A percentile compares a stretch with the other conserved stretches of the same genome.
Evolutionary conservation across 2,888 invertebrate species (phyloP).

Genomic region (Ormia ochracea): DNA sequence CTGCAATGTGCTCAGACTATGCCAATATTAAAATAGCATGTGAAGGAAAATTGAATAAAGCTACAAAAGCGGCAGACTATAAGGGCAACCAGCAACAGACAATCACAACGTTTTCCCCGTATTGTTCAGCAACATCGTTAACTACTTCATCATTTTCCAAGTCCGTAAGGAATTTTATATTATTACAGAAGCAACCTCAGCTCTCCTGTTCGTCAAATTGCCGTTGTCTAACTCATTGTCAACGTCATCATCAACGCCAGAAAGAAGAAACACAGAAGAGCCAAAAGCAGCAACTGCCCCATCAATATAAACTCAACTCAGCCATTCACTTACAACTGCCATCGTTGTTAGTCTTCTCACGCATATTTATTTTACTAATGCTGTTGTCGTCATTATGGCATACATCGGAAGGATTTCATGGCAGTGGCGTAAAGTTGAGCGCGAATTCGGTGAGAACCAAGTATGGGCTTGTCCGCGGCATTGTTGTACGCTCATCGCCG

Average conservation of each 20-base stretch:
- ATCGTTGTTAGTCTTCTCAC: conserved; percentile 46
- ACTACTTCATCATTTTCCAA: conserved; percentile 37
- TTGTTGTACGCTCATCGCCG: conserved; percentile 87
- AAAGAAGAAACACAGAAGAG: background rate
- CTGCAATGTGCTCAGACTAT: background rate
- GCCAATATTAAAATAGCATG: conserved; percentile 24
- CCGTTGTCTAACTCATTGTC: conserved; percentile 22
- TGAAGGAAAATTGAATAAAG: conserved; percentile 27
- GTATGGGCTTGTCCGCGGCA: conserved; percentile 91
- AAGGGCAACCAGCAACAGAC: conserved; percentile 31
- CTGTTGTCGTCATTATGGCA: conserved; percentile 69
- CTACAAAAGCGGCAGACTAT: conserved; percentile 48
- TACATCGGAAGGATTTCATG: conserved; percentile 71
- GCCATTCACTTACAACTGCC: conserved; percentile 34
- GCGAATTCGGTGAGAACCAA: conserved; percentile 88
- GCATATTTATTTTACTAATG: conserved; percentile 68
- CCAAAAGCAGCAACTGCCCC: background rate
- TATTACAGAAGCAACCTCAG: conserved; percentile 2
- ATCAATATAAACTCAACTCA: background rate
- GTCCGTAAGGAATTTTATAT: conserved; percentile 32
- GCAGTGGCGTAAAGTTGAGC: conserved; percentile 77
- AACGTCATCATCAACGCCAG: background rate
- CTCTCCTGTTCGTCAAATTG: conserved; percentile 19
- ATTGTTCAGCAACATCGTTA: conserved; percentile 51
- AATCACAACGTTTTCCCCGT: background rate